Evolutionary conservation across 2,113 vertebrate genomes (phyloP), one percentile per base, ranked within the genome.

Genomic region (Tachuris rubrigastra): DNA sequence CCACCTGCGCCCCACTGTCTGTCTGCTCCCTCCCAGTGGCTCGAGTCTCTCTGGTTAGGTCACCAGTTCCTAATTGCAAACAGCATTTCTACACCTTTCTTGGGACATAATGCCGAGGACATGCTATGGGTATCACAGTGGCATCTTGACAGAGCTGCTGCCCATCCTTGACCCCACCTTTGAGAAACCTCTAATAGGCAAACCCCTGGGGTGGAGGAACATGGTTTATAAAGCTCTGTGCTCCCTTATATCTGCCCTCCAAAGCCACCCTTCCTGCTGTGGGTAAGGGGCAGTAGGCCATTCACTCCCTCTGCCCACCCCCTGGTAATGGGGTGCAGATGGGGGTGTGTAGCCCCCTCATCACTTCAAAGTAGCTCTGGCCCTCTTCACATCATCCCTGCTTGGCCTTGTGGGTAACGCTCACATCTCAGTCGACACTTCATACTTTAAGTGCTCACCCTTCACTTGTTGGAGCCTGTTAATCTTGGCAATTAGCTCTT

Each of bases 401-500:
- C 83, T 90, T 55, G 68, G 85, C 87, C 88, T 63, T 1, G 2
- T n/a, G 71, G 78, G 72, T 62, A 73, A 72, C 5, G 3, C 79
- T 84, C 2, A 0, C 65, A 41, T 81, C 93, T 93, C 95, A 63
- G 79, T 78, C 41, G 5, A 88, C 95, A 94, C 95, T 71, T 93
- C 90, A 72, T 96, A n/a, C 95, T 72, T 93, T 76, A 95, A 84
- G 92, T 46, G 90, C 65, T 96, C 82, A n/a, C 93, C 79, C 88
- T 92, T 93, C 69, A 24, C 92, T 94, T 94, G 79, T 90, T 60
- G 90, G 82, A 96, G 96, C 95, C 93, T 92, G 76, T 93, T 96
- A 90, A 94, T 92, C 90, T 93, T 92, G 88, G 95, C 96, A 95
- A 94, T 97, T 96, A 88, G 88, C 79, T 93, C 72, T 77, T 71